Evolutionary conservation across 2,113 vertebrate genomes (phyloP).

Genomic region (Aramus guarauna): DNA sequence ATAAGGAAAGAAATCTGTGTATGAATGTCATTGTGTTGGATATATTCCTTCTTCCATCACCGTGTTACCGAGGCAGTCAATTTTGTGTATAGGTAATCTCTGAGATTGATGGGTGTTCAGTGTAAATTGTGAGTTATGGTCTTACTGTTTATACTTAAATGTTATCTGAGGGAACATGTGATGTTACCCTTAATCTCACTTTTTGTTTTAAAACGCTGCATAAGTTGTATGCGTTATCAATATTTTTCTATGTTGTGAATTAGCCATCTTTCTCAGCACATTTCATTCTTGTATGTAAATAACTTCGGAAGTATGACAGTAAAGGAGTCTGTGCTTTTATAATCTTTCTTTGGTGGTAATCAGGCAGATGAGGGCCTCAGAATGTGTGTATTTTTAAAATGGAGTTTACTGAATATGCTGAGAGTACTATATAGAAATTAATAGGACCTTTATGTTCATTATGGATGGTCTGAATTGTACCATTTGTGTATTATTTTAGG

Average conservation of each 20-base stretch:
- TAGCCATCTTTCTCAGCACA: rapidly evolving
- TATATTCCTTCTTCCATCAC: neutral
- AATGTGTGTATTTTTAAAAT: neutral
- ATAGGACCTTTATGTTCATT: neutral
- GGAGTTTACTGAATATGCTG: neutral
- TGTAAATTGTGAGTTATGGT: neutral
- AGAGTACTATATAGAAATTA: neutral
- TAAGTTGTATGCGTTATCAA: neutral
- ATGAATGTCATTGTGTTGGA: neutral
- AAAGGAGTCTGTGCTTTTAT: neutral
- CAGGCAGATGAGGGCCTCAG: neutral
- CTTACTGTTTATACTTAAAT: neutral
- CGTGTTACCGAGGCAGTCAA: rapidly evolving
- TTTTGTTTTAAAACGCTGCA: neutral
- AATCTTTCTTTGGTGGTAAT: neutral
- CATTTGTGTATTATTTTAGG: neutral
- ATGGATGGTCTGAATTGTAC: neutral
- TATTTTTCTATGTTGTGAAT: neutral
- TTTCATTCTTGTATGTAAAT: neutral
- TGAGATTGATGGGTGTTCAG: neutral
- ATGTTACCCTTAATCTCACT: rapidly evolving
- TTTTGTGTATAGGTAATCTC: neutral
- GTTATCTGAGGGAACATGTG: neutral
- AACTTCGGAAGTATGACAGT: neutral
- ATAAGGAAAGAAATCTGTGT: neutral